phyloP scores from a whole-genome alignment of 2,888 invertebrate genomes.

The Adelognathus sp. region DNA sequence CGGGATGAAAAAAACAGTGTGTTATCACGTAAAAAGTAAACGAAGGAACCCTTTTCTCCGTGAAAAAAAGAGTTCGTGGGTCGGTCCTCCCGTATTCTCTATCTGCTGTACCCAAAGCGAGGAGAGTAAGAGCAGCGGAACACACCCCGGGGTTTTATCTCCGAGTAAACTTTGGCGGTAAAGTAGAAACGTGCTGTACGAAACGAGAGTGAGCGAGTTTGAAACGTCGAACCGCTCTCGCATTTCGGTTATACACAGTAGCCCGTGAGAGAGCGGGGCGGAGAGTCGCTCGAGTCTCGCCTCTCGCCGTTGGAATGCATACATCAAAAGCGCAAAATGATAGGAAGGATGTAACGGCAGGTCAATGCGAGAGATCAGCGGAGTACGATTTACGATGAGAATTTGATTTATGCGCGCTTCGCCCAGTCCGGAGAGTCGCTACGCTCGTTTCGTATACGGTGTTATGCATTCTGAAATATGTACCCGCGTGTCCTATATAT shows the following conservation, averaged over 20 bases:
- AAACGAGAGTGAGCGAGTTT: slow-evolving; percentile 1
- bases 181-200: slow-evolving; percentile 41
- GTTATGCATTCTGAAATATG: slow-evolving; percentile 34
- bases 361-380: slow-evolving; percentile 59
- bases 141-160: slow-evolving; percentile 40
- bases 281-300: slow-evolving; percentile 28
- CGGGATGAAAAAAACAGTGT: too few relatives aligned
- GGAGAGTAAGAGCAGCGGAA: too few relatives aligned
- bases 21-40: too few relatives aligned
- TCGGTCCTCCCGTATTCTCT: slow-evolving; percentile 22
- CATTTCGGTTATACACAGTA: too few relatives aligned
- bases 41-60: too few relatives aligned
- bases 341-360: slow-evolving; percentile 61
- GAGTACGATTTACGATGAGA: slow-evolving; percentile 57
- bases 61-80: neutral
- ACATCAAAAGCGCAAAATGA: slow-evolving; percentile 59
- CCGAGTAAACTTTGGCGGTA: slow-evolving; percentile 49
- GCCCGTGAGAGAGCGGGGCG: slow-evolving; percentile 27
- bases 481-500: neutral
- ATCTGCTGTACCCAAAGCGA: slow-evolving; percentile 4
- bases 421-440: slow-evolving; percentile 18
- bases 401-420: slow-evolving; percentile 56
- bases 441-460: slow-evolving; percentile 17
- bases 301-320: slow-evolving; percentile 49
- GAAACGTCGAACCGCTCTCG: neutral